Base-by-base conservation (phyloP, 1,140 invertebrate species). In the Drosophila nikananu region DNA sequence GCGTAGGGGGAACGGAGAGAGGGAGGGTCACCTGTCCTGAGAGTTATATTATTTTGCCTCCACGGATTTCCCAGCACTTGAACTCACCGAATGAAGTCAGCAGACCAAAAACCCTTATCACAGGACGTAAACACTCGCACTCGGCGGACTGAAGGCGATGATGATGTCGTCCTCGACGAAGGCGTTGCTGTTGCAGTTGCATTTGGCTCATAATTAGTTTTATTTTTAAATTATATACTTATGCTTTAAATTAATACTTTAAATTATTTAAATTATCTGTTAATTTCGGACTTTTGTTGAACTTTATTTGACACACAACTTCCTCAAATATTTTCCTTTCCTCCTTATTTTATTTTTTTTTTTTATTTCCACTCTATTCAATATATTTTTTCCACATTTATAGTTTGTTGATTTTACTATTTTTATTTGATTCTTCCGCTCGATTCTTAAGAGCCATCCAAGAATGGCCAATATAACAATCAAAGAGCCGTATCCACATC, bases 21-120 rank as follows among this genome's bases (percentile, higher is more conserved):
- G 10, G n/a, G 10, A 19, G 51, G 51, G 51, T 51, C 61, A 84
- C 65, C 81, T 77, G 77, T 39, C 30, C 62, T 44, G 41, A 54
- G 54, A 62, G 60, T 44, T 62, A 75, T 81, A 66, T 71, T 72
- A 59, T 81, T 86, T 65, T 75, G 48, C 77, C 46, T 23, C 58
- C 63, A 17, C 70, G 82, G 72, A 74, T 65, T 79, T 62, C 41
- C 62, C 58, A 42, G 63, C 48, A 67, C 67, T 81, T 74, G 52
- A 59, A 74, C 92, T 92, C 79, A 92, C 92, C 92, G 83, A 92
- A 90, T 74, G 91, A 91, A 72, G 89, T 92, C 77, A 90, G 82
- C 64, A 92, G 75, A 86, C 92, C 92, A 80, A 92, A 92, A 82
- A 92, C 78, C 44, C 92, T 84, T 86, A 92, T 92, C 71, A 92